These are phyloP conservation scores for Carabus problematicus DNA, from an alignment of 2,888 invertebrate species.

Conservation along the genomic window DNA sequence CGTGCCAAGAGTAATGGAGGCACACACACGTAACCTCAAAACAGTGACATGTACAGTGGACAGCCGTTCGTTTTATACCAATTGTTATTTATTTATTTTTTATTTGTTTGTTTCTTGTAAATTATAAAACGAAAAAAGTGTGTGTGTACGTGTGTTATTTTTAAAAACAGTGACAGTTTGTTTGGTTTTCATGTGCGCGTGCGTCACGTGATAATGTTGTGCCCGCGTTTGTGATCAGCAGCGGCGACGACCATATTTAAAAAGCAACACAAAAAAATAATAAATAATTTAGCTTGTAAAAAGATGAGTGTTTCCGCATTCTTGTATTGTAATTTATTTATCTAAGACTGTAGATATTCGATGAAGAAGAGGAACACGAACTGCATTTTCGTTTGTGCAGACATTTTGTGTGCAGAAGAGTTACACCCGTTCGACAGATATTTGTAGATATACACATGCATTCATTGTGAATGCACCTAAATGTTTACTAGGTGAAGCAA, in stretches of 20 bases:
- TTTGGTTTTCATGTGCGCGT: no score
- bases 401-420: slow-evolving; percentile 10
- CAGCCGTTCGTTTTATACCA: slow-evolving; percentile 7
- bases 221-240: slow-evolving; percentile 19
- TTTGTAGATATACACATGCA: slow-evolving; percentile 55
- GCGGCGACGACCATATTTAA: slow-evolving; percentile 37
- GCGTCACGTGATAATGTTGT: slow-evolving; percentile 24
- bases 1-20: neutral
- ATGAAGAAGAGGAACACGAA: neutral
- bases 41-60: no score
- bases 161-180: no score
- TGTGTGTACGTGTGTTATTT: slow-evolving; percentile 2
- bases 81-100: slow-evolving; percentile 3
- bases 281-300: slow-evolving; percentile 39
- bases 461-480: slow-evolving; percentile 57
- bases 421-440: slow-evolving; percentile 48
- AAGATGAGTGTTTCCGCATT: slow-evolving; percentile 35
- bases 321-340: slow-evolving; percentile 40
- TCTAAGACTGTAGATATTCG: slow-evolving; percentile 34
- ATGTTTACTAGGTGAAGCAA: slow-evolving; percentile 59
- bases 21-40: neutral
- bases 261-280: neutral
- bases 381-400: neutral
- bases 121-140: slow-evolving; percentile 16
- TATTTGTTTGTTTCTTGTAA: neutral